phyloP scores from a whole-genome alignment of 2,888 invertebrate species.

The Thymelicus sylvestris region DNA sequence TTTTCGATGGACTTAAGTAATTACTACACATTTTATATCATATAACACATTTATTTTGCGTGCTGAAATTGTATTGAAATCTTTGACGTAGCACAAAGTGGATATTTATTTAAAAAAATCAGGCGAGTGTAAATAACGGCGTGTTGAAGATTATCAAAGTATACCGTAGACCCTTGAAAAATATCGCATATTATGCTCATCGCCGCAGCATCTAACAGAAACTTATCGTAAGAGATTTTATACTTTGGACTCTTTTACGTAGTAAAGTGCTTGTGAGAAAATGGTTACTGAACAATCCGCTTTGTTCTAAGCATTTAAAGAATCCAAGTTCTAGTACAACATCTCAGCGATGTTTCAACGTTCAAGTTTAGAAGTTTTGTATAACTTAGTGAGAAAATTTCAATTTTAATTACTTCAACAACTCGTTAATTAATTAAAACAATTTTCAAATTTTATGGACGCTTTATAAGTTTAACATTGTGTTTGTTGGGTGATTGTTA shows the following conservation, averaged over 20 bases:
- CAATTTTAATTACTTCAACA: slow-evolving; percentile 20
- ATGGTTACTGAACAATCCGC: slow-evolving; percentile 1
- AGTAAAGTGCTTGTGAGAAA: slow-evolving; percentile 6
- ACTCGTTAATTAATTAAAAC: slow-evolving; percentile 25
- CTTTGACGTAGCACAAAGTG: too few relatives aligned
- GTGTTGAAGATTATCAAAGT: too few relatives aligned
- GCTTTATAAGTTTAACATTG: slow-evolving; percentile 9
- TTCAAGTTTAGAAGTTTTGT: slow-evolving; percentile 25
- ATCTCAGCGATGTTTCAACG: slow-evolving; percentile 11
- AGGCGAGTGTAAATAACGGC: too few relatives aligned
- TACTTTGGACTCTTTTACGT: neutral
- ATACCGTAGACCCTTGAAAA: too few relatives aligned
- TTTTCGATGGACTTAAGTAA: too few relatives aligned
- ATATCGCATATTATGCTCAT: too few relatives aligned
- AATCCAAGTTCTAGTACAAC: slow-evolving; percentile 9
- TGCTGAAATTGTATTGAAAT: too few relatives aligned
- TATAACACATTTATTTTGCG: too few relatives aligned
- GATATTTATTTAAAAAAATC: too few relatives aligned
- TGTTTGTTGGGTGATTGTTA: neutral
- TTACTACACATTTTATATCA: too few relatives aligned
- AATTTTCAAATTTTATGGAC: slow-evolving; percentile 19
- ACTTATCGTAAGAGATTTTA: too few relatives aligned
- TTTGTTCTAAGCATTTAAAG: slow-evolving; percentile 13
- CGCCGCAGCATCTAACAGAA: too few relatives aligned
- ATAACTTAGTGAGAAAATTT: slow-evolving; percentile 23